Percentiles rank a stretch among this genome's conserved stretches.
Evolutionary conservation across 2,888 invertebrate genomes (phyloP).

Genomic region (Cryptocephalus primarius): DNA sequence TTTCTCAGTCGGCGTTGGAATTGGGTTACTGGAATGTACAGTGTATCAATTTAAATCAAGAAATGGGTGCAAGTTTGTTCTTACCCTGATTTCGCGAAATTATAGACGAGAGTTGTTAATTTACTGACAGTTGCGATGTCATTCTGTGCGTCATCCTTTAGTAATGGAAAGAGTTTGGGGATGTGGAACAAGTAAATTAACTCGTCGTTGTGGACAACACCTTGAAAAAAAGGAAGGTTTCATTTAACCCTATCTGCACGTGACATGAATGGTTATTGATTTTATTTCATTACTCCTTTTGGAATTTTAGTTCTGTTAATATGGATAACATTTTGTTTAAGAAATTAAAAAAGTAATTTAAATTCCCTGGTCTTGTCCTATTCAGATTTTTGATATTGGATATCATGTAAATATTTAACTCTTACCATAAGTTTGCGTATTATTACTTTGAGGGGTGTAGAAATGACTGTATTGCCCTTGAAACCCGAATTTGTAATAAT

Average conservation of each 20-base stretch:
- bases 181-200: slow-evolving; percentile 40
- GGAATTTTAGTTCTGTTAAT: too few species aligned
- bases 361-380: too few species aligned
- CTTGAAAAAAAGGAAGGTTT: slow-evolving; percentile 17
- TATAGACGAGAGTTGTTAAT: slow-evolving; percentile 37
- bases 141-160: slow-evolving; percentile 27
- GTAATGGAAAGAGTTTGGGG: slow-evolving; percentile 25
- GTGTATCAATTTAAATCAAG: not conserved
- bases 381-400: too few species aligned
- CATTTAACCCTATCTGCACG: too few species aligned
- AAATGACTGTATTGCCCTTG: slow-evolving; percentile 48
- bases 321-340: too few species aligned
- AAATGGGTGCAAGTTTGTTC: not conserved
- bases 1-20: slow-evolving; percentile 27
- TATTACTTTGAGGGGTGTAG: slow-evolving; percentile 41
- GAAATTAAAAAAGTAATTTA: too few species aligned
- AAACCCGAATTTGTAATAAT: slow-evolving; percentile 51
- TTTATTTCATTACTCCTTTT: too few species aligned
- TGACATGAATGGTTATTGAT: too few species aligned
- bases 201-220: slow-evolving; percentile 41
- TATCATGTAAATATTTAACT: too few species aligned
- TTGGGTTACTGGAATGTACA: slow-evolving; percentile 39
- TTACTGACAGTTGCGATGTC: slow-evolving; percentile 35
- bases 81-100: slow-evolving; percentile 38
- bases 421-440: slow-evolving; percentile 24